Conservation (phyloP, 2,888 invertebrate genomes). For the Unio delphinus region DNA sequence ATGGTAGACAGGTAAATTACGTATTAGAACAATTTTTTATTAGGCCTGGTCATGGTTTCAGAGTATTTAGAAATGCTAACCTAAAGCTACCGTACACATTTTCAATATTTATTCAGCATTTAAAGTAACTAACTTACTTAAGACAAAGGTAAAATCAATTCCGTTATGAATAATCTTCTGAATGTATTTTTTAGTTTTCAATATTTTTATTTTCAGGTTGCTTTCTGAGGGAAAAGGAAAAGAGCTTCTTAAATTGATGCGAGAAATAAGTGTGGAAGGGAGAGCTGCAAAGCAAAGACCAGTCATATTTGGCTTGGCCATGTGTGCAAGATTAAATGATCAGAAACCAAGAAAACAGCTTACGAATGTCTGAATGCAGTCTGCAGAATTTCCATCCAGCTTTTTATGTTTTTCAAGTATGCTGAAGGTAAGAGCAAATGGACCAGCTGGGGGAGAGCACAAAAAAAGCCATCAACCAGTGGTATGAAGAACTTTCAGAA, state of each 20-base stretch:
- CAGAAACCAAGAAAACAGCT: conserved; percentile 74
- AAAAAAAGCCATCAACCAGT: conserved; percentile 78
- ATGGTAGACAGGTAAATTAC: no score
- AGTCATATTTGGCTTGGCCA: conserved; percentile 78
- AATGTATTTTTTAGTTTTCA: not conserved
- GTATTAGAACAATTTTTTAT: no score
- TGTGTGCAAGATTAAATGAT: conserved; percentile 75
- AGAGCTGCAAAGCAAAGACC: conserved; percentile 70
- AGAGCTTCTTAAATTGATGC: conserved; percentile 63
- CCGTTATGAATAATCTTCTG: not conserved
- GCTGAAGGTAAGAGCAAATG: conserved; percentile 73
- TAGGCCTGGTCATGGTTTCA: no score
- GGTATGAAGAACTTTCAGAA: conserved; percentile 74
- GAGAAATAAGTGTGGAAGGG: conserved; percentile 63
- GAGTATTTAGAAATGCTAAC: no score
- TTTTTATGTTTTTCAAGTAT: conserved; percentile 79
- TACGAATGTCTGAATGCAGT: conserved; percentile 76
- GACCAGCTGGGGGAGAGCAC: conserved; percentile 78
- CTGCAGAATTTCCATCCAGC: conserved; percentile 78
- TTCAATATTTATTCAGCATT: no score
- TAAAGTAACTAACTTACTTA: no score
- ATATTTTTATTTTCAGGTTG: conserved; percentile 35
- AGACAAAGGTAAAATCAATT: no score
- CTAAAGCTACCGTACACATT: no score
- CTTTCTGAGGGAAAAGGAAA: conserved; percentile 62